A percentile compares a stretch with the other conserved stretches of the same genome.
Evolutionary conservation across 2,113 vertebrate genomes (phyloP).

Genomic region (Irena cyanogastra): DNA sequence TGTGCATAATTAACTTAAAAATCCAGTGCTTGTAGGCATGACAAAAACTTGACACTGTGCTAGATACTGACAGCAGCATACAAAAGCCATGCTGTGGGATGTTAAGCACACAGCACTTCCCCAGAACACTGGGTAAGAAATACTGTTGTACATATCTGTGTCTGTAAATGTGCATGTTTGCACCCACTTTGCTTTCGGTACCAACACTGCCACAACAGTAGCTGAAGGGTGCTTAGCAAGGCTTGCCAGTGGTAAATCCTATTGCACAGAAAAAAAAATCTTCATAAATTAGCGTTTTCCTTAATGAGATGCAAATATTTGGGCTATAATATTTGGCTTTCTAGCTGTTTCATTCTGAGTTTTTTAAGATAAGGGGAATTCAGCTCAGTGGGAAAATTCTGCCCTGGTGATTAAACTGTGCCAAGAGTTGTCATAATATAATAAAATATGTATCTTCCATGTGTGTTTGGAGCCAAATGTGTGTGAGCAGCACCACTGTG

Average conservation of each 20-base stretch:
- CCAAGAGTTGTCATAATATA: not conserved
- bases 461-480: not conserved
- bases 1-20: not conserved
- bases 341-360: not conserved
- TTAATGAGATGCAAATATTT: not conserved
- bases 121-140: not conserved
- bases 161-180: not conserved
- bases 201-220: not conserved
- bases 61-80: not conserved
- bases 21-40: not conserved
- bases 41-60: not conserved
- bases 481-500: not conserved
- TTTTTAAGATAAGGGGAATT: not conserved
- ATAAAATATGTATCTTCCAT: not conserved
- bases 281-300: not conserved
- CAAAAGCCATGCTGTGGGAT: not conserved
- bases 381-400: not conserved
- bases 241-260: not conserved
- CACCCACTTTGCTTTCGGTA: not conserved
- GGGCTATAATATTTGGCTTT: not conserved
- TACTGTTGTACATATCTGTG: not conserved
- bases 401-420: not conserved
- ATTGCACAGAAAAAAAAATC: not conserved
- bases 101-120: not conserved
- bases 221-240: fast-evolving